These are phyloP conservation scores for Rhynchonema sp. DNA, from an alignment of 2,888 invertebrate species.

Conservation along the genomic window DNA sequence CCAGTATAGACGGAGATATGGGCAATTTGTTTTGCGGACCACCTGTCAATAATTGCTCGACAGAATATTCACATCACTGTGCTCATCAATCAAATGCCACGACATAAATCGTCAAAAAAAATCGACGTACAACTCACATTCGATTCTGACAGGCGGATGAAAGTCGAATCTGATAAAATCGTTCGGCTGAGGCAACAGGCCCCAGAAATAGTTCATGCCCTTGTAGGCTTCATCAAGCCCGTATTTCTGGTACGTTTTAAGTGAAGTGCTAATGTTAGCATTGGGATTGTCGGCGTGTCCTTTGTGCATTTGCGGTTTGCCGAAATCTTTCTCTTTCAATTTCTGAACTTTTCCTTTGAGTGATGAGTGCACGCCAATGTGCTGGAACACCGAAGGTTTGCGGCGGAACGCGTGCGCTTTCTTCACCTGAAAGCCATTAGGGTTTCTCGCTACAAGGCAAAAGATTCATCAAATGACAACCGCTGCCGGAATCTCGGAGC, in stretches of 20 bases:
- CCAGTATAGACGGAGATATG: too few relatives aligned
- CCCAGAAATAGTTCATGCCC: constrained; percentile 79
- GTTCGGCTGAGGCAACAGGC: constrained; percentile 57
- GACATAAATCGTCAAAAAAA: too few relatives aligned
- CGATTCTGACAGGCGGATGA: constrained; percentile 41
- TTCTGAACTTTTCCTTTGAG: constrained; percentile 87
- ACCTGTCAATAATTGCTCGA: too few relatives aligned
- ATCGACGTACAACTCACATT: not conserved
- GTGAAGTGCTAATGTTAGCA: constrained; percentile 47
- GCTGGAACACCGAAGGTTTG: constrained; percentile 78
- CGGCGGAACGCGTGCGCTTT: constrained; percentile 37
- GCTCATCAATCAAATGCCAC: too few relatives aligned
- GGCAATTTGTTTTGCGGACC: too few relatives aligned
- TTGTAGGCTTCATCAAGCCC: constrained; percentile 58
- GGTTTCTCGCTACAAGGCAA: too few relatives aligned
- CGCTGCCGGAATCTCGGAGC: too few relatives aligned
- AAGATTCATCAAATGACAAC: too few relatives aligned
- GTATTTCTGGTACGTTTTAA: constrained; percentile 59
- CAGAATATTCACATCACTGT: too few relatives aligned
- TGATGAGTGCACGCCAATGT: constrained; percentile 81
- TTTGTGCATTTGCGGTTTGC: constrained; percentile 5
- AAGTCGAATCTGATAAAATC: constrained; percentile 63
- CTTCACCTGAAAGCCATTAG: constrained; percentile 32
- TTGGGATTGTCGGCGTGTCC: constrained; percentile 52
- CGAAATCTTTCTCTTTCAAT: constrained; percentile 47